A percentile compares a stretch with the other conserved stretches of the same genome.
Evolutionary conservation across 2,113 vertebrate genomes (phyloP).

Genomic region (Phaetusa simplex): DNA sequence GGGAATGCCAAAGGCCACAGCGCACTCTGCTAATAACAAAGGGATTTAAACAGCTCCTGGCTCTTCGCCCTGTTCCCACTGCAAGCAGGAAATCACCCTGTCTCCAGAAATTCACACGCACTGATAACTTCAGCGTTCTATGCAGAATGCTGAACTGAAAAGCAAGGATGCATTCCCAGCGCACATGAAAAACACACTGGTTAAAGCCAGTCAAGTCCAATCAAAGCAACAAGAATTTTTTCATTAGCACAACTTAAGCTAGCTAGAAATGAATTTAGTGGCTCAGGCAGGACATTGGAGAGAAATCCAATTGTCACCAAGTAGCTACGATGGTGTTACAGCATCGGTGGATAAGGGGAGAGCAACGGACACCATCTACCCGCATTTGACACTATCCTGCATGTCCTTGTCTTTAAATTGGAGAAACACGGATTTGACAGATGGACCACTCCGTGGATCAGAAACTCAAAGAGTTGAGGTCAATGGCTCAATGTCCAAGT

Average conservation of each 20-base stretch:
- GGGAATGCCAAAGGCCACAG: background rate
- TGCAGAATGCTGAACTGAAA: background rate
- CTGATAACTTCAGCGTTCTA: background rate
- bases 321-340: no score
- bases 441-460: no score
- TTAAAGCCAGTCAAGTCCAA: background rate
- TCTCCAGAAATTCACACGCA: background rate
- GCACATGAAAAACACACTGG: background rate
- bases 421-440: no score
- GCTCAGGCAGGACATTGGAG: background rate
- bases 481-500: no score
- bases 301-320: background rate
- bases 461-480: no score
- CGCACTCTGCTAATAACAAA: background rate
- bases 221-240: background rate
- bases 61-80: background rate
- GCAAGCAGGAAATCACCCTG: background rate
- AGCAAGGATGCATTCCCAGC: background rate
- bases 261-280: background rate
- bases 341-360: no score
- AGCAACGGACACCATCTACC: no score
- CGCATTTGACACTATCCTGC: no score
- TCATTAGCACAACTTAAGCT: background rate
- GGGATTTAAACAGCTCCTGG: background rate
- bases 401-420: no score